Percentiles rank a stretch among this genome's conserved stretches.
Conservation (phyloP, 2,888 invertebrate genomes). For the Chromoteleia sp. region DNA sequence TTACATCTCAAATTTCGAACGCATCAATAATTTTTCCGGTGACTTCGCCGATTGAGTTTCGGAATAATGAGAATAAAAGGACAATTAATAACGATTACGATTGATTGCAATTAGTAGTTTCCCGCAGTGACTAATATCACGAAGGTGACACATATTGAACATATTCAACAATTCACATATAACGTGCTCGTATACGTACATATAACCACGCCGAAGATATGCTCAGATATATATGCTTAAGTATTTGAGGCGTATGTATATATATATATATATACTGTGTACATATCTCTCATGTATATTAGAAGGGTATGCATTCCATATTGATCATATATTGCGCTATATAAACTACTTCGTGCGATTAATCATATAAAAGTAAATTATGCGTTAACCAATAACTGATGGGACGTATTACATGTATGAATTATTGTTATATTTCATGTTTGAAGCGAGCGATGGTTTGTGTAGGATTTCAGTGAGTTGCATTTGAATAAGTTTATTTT, state of each 20-base stretch:
- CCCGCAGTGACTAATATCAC: conserved; percentile 27
- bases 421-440: conserved; percentile 51
- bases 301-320: conserved; percentile 55
- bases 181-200: conserved; percentile 12
- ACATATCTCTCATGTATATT: conserved; percentile 56
- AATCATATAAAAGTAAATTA: conserved; percentile 58
- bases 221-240: conserved; percentile 51
- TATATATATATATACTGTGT: conserved; percentile 24
- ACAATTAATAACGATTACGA: conserved; percentile 39
- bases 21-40: neutral
- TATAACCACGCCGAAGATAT: conserved; percentile 30
- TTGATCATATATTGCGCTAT: conserved; percentile 52
- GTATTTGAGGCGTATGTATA: conserved; percentile 47
- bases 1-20: conserved; percentile 11
- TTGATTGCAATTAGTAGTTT: conserved; percentile 43
- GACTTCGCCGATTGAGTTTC: neutral
- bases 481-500: conserved; percentile 14
- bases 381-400: conserved; percentile 49
- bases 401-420: conserved; percentile 35
- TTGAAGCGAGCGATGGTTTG: conserved; percentile 4
- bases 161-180: conserved; percentile 51
- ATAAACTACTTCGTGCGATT: conserved; percentile 57
- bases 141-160: conserved; percentile 46
- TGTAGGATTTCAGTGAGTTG: conserved; percentile 7
- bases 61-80: conserved; percentile 31